Conservation (phyloP, 2,113 vertebrate species). For the Fulmarus glacialis region DNA sequence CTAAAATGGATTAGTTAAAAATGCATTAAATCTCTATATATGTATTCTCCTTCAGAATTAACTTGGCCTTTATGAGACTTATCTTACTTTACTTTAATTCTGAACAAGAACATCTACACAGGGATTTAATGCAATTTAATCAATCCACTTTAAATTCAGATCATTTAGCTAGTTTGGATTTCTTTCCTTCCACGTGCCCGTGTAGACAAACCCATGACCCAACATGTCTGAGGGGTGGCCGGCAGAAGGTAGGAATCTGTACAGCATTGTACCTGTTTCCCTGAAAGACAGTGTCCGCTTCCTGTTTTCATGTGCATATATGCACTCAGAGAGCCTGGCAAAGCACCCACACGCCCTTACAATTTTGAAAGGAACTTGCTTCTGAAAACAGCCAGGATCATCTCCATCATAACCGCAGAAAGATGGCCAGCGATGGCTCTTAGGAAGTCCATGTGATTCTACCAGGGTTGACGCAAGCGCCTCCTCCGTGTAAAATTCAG, state of each 20-base stretch:
- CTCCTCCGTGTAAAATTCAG: accelerated
- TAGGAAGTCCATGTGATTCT: background rate
- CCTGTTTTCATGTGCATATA: accelerated
- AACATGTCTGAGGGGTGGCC: background rate
- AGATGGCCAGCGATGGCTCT: background rate
- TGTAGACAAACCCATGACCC: background rate
- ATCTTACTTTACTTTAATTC: slow-evolving; percentile 39
- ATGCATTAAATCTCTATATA: slow-evolving; percentile 11
- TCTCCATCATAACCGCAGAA: background rate
- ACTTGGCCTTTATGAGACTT: slow-evolving; percentile 7
- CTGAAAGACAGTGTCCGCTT: background rate
- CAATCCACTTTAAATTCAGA: slow-evolving; percentile 32
- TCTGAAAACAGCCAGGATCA: background rate
- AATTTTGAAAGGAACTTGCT: background rate
- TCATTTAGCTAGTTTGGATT: background rate
- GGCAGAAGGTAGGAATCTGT: background rate
- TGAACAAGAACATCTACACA: slow-evolving; percentile 7
- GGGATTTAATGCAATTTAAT: slow-evolving; percentile 23
- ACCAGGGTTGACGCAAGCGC: background rate
- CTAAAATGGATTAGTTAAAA: slow-evolving; percentile 50
- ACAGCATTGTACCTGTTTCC: background rate
- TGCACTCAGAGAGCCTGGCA: background rate
- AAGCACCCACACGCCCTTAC: accelerated
- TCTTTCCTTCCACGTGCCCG: background rate
- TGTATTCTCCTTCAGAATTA: background rate